A percentile compares a stretch with the other conserved stretches of the same genome.
These are phyloP conservation scores for Phocoena phocoena DNA, from an alignment of 2,113 vertebrate species.

Conservation along the genomic window DNA sequence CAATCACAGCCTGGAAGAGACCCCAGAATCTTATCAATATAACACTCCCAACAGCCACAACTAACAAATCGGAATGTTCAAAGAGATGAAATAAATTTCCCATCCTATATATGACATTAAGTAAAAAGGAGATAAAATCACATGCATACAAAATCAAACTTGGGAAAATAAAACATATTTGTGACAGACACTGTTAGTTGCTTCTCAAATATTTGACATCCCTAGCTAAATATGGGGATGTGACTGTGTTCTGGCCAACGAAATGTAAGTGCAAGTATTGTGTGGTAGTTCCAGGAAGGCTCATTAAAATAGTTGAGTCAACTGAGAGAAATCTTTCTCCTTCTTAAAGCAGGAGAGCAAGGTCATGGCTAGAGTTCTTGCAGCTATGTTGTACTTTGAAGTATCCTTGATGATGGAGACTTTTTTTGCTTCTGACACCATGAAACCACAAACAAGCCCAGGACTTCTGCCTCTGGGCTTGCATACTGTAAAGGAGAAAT, in stretches of 20 bases:
- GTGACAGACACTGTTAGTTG: background rate
- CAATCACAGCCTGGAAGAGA: background rate
- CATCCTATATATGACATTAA: background rate
- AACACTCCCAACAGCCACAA: background rate
- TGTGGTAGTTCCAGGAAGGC: background rate
- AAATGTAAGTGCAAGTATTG: background rate
- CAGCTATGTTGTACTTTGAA: background rate
- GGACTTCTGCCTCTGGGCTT: background rate
- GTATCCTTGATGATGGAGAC: background rate
- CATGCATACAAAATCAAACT: background rate
- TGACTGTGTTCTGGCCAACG: background rate
- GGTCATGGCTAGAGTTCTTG: background rate
- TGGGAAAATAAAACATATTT: background rate
- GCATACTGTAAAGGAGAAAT: background rate
- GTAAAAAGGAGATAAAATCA: background rate
- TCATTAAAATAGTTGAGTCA: background rate
- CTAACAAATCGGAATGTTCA: background rate
- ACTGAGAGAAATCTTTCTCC: background rate
- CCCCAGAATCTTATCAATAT: background rate
- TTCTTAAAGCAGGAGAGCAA: background rate
- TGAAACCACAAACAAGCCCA: background rate
- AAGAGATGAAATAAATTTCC: background rate
- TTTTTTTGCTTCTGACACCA: background rate
- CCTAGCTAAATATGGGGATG: background rate
- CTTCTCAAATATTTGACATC: background rate